Evolutionary conservation across 1,140 invertebrate genomes (phyloP), one percentile per base, ranked within the genome.

Genomic region (Pseudomyrmex gracilis): DNA sequence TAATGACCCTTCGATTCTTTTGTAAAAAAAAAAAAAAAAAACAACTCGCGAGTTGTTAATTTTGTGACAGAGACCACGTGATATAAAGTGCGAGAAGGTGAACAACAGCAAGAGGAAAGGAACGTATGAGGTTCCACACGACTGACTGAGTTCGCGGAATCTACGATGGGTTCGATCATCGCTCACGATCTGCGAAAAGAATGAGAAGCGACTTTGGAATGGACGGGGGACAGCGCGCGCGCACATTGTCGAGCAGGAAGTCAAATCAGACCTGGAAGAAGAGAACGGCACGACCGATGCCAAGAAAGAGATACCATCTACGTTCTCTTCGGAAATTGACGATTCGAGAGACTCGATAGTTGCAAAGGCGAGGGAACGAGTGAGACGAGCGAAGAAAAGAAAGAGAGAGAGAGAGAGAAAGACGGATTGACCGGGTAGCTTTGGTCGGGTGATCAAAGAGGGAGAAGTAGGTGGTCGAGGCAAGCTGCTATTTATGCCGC

Each of bases 371-470:
- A 49, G 45, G 71, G 68, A 66, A 67, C 47, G 84, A 83, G 66
- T 22, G 71, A 76, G 58, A 73, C 66, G 70, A 82, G 78, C 53
- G 43, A 22, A 45, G 51, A 22, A 74, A 22, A 45, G 51, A 22
- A 74, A 66, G 8, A 22, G 17, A 51, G 12, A 20, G n/a, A 7
- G 60, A n/a, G 51, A 64, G 49, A 63, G 10, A 24, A 57, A 22
- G 74, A 47, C 1, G 70, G 60, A 77, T 82, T 73, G 66, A 86
- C 68, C 49, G 85, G 85, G 85, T 76, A 17, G 57, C 71, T 68
- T 58, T 71, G 74, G 47, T 70, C 63, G 67, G 78, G 60, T 78
- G 85, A 86, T 87, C 73, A 87, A 87, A 87, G 84, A 58, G 51
- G 74, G 63, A 80, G 76, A 34, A 55, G 53, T 70, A 57, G 76